Evolutionary conservation across 1,140 invertebrate genomes (phyloP).

Genomic region (Scylla paramamosain): DNA sequence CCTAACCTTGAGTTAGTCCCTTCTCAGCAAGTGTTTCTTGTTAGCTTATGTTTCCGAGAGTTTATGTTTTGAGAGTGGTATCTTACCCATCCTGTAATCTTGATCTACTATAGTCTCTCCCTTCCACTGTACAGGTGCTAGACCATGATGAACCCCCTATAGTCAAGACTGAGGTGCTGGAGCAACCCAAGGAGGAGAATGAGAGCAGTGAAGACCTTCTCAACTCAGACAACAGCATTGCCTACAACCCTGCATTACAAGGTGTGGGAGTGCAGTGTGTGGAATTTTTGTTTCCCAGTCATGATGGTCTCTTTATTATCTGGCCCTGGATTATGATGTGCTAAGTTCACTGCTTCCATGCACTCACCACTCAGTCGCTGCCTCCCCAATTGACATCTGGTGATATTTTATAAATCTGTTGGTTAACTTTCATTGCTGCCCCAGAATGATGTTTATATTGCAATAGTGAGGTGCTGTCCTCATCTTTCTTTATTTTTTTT

Average conservation of each 20-base stretch:
- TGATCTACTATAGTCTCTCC: background rate
- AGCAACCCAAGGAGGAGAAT: conserved; percentile 68
- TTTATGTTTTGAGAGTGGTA: background rate
- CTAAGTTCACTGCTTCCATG: too few relatives aligned
- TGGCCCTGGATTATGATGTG: background rate
- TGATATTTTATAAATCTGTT: too few relatives aligned
- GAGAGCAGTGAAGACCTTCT: conserved; percentile 64
- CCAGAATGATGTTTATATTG: too few relatives aligned
- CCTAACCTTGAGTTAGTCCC: background rate
- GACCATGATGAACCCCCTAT: conserved; percentile 61
- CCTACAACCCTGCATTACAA: conserved; percentile 66
- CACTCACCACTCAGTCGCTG: too few relatives aligned
- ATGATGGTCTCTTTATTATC: background rate
- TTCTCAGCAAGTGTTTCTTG: background rate
- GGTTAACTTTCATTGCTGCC: too few relatives aligned
- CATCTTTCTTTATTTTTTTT: too few relatives aligned
- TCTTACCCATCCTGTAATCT: background rate
- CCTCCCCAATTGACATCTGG: too few relatives aligned
- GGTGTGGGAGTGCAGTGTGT: background rate
- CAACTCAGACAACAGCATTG: conserved; percentile 69
- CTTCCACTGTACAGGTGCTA: conserved; percentile 40
- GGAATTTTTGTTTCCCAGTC: too few relatives aligned
- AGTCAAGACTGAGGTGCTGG: conserved; percentile 71
- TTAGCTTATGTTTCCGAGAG: background rate
- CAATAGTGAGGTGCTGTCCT: too few relatives aligned